These are phyloP conservation scores for Ictalurus punctatus DNA, from an alignment of 2,113 vertebrate genomes.

Conservation along the genomic window DNA sequence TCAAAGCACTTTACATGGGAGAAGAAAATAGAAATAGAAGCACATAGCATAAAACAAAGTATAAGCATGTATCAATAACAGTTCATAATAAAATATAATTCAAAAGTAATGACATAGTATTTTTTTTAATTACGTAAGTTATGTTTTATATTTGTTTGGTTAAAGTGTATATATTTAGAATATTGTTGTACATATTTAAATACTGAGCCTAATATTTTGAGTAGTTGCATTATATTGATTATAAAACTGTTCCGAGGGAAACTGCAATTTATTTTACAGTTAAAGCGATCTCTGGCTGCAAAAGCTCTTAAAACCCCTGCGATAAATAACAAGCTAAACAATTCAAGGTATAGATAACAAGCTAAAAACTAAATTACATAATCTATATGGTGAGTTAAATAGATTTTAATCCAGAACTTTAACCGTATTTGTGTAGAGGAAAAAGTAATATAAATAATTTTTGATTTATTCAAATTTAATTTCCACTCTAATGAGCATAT, in stretches of 20 bases:
- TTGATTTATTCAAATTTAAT: neutral
- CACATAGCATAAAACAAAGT: no score
- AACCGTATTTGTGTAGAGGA: neutral
- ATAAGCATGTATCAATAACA: no score
- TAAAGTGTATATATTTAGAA: no score
- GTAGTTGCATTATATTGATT: neutral
- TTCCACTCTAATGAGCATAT: neutral
- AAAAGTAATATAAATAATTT: no score
- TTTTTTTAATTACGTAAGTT: no score
- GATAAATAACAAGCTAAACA: neutral
- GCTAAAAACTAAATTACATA: neutral
- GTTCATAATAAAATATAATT: no score
- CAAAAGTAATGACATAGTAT: no score
- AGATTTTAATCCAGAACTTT: neutral
- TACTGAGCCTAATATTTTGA: neutral
- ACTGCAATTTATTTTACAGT: neutral
- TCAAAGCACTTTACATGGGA: no score
- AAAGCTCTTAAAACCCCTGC: no score
- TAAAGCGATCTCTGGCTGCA: neutral
- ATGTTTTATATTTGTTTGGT: no score
- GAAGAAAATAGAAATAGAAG: no score
- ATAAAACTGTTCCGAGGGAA: neutral
- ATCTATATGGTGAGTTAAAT: neutral
- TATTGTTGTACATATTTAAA: neutral
- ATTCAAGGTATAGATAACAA: neutral